Conservation (phyloP, 1,140 invertebrate species). For the Brachionus paranguensis region DNA sequence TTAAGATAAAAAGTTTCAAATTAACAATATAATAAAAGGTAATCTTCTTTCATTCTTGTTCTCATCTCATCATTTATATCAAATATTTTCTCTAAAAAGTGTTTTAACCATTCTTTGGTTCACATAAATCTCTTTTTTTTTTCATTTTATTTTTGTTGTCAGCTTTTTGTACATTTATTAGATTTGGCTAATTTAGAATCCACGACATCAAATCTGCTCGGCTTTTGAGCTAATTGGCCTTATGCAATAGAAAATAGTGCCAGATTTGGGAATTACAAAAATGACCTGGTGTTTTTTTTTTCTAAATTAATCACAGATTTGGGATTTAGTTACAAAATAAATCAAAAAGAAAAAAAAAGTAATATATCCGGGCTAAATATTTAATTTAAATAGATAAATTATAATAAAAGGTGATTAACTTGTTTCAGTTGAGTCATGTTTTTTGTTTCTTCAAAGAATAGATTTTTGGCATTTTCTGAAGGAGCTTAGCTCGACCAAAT, state of each 20-base stretch:
- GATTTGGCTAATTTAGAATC: neutral
- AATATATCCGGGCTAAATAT: neutral
- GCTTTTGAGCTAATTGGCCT: too few relatives aligned
- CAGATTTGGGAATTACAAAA: neutral
- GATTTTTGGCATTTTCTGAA: neutral
- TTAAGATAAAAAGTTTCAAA: conserved; percentile 39
- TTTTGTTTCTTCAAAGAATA: neutral
- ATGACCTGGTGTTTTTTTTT: neutral
- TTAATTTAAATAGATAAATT: neutral
- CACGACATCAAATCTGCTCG: neutral
- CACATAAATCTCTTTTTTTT: neutral
- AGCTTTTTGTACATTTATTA: neutral
- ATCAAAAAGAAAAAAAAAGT: neutral
- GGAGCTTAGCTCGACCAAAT: neutral
- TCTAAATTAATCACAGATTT: neutral
- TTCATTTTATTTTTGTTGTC: neutral
- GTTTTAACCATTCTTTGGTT: conserved; percentile 30
- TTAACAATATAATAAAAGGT: conserved; percentile 37
- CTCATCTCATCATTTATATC: neutral
- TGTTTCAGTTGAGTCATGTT: neutral
- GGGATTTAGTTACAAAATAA: neutral
- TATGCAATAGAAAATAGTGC: neutral
- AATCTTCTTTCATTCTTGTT: conserved; percentile 15
- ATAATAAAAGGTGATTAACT: neutral
- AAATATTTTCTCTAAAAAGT: neutral